Evolutionary conservation across 2,888 invertebrate genomes (phyloP).

Genomic region (Timema cristinae): DNA sequence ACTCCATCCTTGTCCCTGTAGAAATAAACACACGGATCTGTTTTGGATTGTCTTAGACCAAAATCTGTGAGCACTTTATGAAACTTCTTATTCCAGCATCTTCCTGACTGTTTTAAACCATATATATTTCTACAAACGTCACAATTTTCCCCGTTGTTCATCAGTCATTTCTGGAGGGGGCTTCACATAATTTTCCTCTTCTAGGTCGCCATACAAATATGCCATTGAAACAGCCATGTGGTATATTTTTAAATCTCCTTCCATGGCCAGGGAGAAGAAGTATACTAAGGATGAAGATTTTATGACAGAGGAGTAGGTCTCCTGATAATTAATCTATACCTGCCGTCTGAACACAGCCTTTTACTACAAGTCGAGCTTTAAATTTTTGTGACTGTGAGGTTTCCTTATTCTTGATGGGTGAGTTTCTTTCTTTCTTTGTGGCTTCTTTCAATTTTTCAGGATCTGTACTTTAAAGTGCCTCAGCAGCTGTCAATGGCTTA

Average conservation of each 20-base stretch:
- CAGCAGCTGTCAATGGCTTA: no score
- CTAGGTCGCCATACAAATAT: background rate
- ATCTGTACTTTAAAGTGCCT: no score
- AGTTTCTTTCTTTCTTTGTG: no score
- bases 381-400: no score
- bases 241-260: background rate
- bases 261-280: background rate
- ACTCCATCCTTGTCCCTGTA: background rate
- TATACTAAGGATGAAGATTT: background rate
- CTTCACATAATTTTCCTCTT: background rate
- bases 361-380: no score
- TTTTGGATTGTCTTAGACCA: background rate
- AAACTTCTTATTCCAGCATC: background rate
- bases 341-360: no score
- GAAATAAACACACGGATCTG: background rate
- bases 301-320: no score
- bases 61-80: background rate
- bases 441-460: no score
- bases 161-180: background rate
- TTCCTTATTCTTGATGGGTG: no score
- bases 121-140: background rate
- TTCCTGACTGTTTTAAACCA: background rate
- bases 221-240: background rate
- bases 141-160: background rate
- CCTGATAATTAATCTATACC: no score